These are phyloP conservation scores for Drosophila athabasca DNA, from an alignment of 1,140 invertebrate genomes.

Conservation along the genomic window DNA sequence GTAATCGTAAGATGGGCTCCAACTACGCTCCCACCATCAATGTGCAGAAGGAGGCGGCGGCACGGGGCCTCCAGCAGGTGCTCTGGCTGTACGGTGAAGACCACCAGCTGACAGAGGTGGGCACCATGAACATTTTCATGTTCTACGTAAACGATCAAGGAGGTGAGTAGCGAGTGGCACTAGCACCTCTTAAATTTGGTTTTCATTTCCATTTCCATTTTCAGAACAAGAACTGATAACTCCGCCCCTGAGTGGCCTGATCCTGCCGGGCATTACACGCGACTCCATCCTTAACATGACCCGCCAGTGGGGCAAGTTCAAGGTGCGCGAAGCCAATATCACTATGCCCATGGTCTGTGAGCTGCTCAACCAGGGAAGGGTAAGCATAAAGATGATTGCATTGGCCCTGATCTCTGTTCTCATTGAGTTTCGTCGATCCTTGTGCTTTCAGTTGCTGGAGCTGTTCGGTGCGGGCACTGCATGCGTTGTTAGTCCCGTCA, in stretches of 20 bases:
- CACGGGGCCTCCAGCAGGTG: slow-evolving; percentile 95
- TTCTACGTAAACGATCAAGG: slow-evolving; percentile 94
- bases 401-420: not conserved
- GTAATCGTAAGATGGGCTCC: slow-evolving; percentile 97
- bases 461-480: slow-evolving; percentile 98
- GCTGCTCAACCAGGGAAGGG: slow-evolving; percentile 91
- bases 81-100: slow-evolving; percentile 98
- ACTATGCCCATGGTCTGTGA: slow-evolving; percentile 93
- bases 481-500: slow-evolving; percentile 95
- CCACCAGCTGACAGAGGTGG: slow-evolving; percentile 97
- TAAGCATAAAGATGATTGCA: slow-evolving; percentile 85
- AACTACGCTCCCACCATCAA: slow-evolving; percentile 95
- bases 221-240: slow-evolving; percentile 96
- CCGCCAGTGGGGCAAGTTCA: slow-evolving; percentile 93
- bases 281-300: slow-evolving; percentile 93
- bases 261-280: slow-evolving; percentile 96
- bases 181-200: slow-evolving; percentile 11
- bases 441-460: slow-evolving; percentile 90
- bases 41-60: slow-evolving; percentile 91
- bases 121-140: slow-evolving; percentile 99
- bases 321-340: slow-evolving; percentile 92
- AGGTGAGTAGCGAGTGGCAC: slow-evolving; percentile 86
- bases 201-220: slow-evolving; percentile 36
- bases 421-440: not conserved
- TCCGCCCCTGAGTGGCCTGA: slow-evolving; percentile 95